A percentile compares a stretch with the other conserved stretches of the same genome.
phyloP scores from a whole-genome alignment of 2,797 vertebrate species.

The Champsocephalus gunnari region DNA sequence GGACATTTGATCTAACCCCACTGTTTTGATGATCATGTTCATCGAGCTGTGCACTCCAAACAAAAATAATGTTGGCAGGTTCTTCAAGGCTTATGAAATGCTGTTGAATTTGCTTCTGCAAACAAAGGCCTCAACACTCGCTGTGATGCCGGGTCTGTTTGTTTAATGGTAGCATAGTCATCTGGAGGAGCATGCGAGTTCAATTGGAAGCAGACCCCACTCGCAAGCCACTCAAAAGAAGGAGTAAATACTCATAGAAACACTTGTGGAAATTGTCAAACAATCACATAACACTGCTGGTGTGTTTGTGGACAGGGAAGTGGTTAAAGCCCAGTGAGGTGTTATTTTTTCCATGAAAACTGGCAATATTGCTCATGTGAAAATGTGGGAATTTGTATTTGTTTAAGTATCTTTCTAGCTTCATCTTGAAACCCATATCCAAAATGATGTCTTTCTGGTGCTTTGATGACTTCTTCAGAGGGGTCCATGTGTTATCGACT shows the following conservation, averaged over 20 bases:
- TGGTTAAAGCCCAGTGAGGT: not conserved
- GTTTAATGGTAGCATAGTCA: conserved; percentile 45
- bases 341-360: not conserved
- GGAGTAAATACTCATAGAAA: conserved; percentile 27
- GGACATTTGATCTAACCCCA: conserved; percentile 36
- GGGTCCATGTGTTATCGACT: conserved; percentile 1
- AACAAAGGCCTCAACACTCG: conserved; percentile 35
- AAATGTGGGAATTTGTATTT: not conserved
- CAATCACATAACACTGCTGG: not conserved
- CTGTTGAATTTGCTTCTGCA: conserved; percentile 48
- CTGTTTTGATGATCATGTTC: conserved; percentile 39
- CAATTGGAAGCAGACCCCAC: conserved; percentile 9
- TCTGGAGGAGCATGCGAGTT: conserved; percentile 19
- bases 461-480: conserved; percentile 4
- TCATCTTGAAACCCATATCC: not conserved
- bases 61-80: conserved; percentile 45
- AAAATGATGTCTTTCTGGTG: not conserved
- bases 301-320: not conserved
- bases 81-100: conserved; percentile 40
- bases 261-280: conserved; percentile 41
- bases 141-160: conserved; percentile 32
- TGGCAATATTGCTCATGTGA: not conserved
- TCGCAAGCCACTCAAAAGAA: not conserved
- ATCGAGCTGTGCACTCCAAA: conserved; percentile 51
- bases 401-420: not conserved